A percentile compares a stretch with the other conserved stretches of the same genome.
Evolutionary conservation across 2,797 vertebrate species (phyloP).

Genomic region (Moxostoma hubbsi): DNA sequence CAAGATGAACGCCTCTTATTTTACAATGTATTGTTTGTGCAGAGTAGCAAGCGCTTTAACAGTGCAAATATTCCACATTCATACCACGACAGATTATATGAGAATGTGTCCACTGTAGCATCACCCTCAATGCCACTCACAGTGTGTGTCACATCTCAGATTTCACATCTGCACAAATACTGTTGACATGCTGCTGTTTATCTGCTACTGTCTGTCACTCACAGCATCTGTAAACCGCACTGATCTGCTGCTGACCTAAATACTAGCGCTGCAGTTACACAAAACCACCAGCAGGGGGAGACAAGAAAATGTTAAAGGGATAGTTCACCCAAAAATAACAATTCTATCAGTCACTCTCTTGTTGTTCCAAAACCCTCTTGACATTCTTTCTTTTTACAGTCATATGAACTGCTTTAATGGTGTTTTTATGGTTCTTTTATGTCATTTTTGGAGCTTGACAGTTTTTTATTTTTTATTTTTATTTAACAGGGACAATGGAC

Average conservation of each 20-base stretch:
- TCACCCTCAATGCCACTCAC: slow-evolving; percentile 10
- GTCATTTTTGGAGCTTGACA: no score
- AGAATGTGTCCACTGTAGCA: not conserved
- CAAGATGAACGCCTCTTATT: slow-evolving; percentile 37
- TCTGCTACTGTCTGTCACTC: slow-evolving; percentile 7
- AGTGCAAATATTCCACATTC: slow-evolving; percentile 34
- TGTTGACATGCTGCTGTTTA: slow-evolving; percentile 20
- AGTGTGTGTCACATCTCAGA: slow-evolving; percentile 19
- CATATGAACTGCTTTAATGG: no score
- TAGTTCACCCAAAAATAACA: no score
- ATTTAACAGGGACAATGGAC: no score
- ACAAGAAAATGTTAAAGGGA: not conserved
- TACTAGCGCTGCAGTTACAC: slow-evolving; percentile 23
- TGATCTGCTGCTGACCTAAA: slow-evolving; percentile 49
- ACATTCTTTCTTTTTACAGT: no score
- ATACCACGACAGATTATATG: not conserved
- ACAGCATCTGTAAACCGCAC: slow-evolving; percentile 12
- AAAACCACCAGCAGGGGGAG: slow-evolving; percentile 20
- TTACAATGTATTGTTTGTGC: slow-evolving; percentile 38
- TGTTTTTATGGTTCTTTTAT: no score
- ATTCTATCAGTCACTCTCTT: no score
- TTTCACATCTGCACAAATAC: not conserved
- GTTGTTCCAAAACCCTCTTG: no score
- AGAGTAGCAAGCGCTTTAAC: slow-evolving; percentile 19
- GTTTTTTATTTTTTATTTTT: no score